phyloP scores from a whole-genome alignment of 2,113 vertebrate species.

The Tachysurus vachellii region DNA sequence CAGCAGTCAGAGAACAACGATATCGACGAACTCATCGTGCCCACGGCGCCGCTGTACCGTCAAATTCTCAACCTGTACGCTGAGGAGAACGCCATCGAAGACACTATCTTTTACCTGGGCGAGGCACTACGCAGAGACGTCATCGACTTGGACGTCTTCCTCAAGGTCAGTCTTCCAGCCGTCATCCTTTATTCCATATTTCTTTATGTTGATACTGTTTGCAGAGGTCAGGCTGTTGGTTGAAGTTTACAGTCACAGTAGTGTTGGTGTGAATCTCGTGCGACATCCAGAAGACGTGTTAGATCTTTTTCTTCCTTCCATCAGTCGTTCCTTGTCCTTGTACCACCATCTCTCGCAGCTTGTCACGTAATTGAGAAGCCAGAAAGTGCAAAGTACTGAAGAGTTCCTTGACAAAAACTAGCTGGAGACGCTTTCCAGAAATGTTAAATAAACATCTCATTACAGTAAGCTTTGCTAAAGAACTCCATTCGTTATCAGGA shows the following conservation, averaged over 20 bases:
- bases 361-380: not conserved
- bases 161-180: conserved; percentile 80
- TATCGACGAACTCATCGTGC: conserved; percentile 96
- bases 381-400: not conserved
- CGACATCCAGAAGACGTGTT: not conserved
- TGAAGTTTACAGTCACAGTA: not conserved
- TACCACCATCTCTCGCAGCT: not conserved
- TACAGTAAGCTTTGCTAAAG: not conserved
- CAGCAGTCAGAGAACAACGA: conserved; percentile 96
- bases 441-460: not conserved
- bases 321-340: not conserved
- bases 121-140: conserved; percentile 92
- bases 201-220: not conserved
- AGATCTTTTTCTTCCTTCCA: not conserved
- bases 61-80: conserved; percentile 98
- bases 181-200: not conserved
- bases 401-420: not conserved
- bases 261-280: not conserved
- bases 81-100: conserved; percentile 98
- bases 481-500: not conserved
- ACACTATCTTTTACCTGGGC: conserved; percentile 98
- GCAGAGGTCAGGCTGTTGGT: not conserved
- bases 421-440: not conserved
- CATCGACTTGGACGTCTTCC: conserved; percentile 96
- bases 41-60: conserved; percentile 96